Evolutionary conservation across 2,888 invertebrate species (phyloP), one percentile per base, ranked within the genome.

Genomic region (Pardosa pseudoannulata): DNA sequence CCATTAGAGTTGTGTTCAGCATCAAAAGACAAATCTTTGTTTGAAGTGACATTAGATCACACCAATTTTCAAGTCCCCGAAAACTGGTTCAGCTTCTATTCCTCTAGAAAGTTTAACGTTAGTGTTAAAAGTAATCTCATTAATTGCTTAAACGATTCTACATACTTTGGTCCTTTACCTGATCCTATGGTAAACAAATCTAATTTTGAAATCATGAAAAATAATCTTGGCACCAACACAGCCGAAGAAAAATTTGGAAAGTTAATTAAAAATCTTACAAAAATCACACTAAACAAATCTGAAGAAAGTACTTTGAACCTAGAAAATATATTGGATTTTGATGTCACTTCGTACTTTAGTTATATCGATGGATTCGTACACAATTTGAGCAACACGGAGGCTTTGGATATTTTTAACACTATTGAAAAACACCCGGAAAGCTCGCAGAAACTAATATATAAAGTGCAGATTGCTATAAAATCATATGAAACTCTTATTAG

Each of bases 21-120:
- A 5, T 23, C 41, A 23, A 36, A 70, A 9, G 75, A 82, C 29
- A n/a, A 39, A 9, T 23, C 32, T 6, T 46, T 82, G 7, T 76
- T 82, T 0, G 64, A 75, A 28, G 5, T 41, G 5, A 76, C 71
- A 0, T 6, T 76, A 3, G 75, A 82, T n/a, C n/a, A 41, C 16
- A n/a, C 36, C 11, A 0, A 5, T 0, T 41, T 64, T 27, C 70
- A 46, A 6, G 16, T 28, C 0, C 7, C 3, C 0, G 29, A n/a
- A 1, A 31, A 46, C 13, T 80, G 80, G 80, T 67, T 46, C 28
- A 72, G 50, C 23, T 5, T 73, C 28, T 36, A 73, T 31, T 50
- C 80, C 6, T 80, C 73, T 11, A 6, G n/a, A 0, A 27, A 67
- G 9, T 80, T 73, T 32, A 46, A 65, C 19, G 46, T 46, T 23